Conservation (phyloP, 2,888 invertebrate species). For the Cylindroiulus punctatus region DNA sequence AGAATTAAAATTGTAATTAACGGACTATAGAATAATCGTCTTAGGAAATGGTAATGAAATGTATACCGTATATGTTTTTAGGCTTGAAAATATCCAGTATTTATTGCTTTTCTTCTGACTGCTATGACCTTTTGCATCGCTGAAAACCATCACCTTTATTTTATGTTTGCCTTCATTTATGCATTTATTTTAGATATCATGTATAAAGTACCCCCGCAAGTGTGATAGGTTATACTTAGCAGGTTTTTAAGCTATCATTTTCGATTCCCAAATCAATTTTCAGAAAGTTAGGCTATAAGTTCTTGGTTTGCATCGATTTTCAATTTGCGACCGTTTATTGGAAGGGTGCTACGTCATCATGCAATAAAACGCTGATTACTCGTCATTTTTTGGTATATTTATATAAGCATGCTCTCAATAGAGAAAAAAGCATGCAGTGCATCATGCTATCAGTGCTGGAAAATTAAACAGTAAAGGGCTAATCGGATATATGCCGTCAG, state of each 20-base stretch:
- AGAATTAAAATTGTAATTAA: neutral
- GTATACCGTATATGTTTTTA: neutral
- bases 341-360: neutral
- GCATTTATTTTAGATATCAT: neutral
- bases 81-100: too few species aligned
- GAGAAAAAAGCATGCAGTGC: neutral
- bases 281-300: neutral
- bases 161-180: neutral
- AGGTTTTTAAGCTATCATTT: slow-evolving; percentile 36
- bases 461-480: too few species aligned
- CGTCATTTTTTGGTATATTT: neutral
- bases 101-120: neutral
- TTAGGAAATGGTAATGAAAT: neutral
- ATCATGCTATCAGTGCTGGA: too few species aligned
- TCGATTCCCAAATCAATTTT: slow-evolving; percentile 47
- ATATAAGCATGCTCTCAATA: neutral
- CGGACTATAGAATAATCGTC: neutral
- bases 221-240: neutral
- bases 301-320: slow-evolving; percentile 34
- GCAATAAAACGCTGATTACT: neutral
- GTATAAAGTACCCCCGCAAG: neutral
- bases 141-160: neutral
- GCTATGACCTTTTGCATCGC: neutral
- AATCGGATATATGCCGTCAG: too few species aligned
- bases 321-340: slow-evolving; percentile 43